Evolutionary conservation across 1,140 invertebrate species (phyloP), one percentile per base, ranked within the genome.

Genomic region (Zaprionus lachaisei): DNA sequence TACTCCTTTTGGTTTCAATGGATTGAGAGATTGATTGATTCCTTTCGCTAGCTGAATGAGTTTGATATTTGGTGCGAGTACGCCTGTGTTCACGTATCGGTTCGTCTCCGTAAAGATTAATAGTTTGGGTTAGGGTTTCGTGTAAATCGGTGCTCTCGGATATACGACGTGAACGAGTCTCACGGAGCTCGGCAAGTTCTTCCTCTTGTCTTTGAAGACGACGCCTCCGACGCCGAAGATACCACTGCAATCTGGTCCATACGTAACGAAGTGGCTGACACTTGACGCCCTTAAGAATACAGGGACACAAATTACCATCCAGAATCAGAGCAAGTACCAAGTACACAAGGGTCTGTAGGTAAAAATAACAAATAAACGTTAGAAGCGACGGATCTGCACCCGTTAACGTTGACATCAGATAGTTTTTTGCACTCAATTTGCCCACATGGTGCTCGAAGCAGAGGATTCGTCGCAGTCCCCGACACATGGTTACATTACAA

Each of bases 401-500:
- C 22, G 22, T 67, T 4, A 79, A 2, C 2, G 34, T 61, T 9
- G 57, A 63, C 0, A 41, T 15, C 1, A 84, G 2, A 65, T 74
- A 76, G 12, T 77, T 14, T 1, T 38, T 24, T 5, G 1, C 20
- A 12, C 31, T 66, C 24, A 72, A 14, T 1, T 24, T 0, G 0
- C 1, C 9, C 1, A 47, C 9, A 24, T 66, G 31, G 2, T 64
- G 22, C 20, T 84, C 81, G 2, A 79, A 22, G 28, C 57, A 24
- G 6, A 85, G n/a, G 4, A 85, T 34, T 9, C 64, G 47, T 7
- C 47, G 51, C 0, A 85, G 9, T 1, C 84, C 83, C 2, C 60
- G 67, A 20, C 70, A 60, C 1, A 87, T 14, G 0, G 84, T 57
- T 31, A 87, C 80, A 75, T 87, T 87, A 41, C 80, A 80, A 1